A percentile compares a stretch with the other conserved stretches of the same genome.
These are phyloP conservation scores for Leptopilina drosophilae DNA, from an alignment of 2,888 invertebrate species.

Conservation along the genomic window DNA sequence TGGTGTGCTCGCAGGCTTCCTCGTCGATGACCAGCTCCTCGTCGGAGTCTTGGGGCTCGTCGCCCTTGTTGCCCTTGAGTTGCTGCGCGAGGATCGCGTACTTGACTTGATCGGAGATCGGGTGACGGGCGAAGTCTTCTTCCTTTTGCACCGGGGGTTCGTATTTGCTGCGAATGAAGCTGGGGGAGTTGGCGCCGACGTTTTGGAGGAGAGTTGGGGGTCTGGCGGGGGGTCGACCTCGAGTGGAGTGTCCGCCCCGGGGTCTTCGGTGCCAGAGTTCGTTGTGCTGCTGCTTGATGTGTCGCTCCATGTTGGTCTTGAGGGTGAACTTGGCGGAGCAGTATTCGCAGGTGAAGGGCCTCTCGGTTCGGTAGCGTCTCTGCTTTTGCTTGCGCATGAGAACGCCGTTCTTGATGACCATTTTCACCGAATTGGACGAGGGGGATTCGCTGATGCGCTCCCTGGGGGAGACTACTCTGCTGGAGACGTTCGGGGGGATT, in stretches of 20 bases:
- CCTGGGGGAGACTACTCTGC: conserved; percentile 44
- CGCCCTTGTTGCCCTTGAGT: conserved; percentile 79
- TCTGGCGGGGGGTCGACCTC: conserved; percentile 77
- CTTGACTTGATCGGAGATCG: conserved; percentile 84
- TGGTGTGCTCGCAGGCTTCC: conserved; percentile 72
- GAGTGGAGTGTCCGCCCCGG: conserved; percentile 79
- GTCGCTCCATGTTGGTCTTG: conserved; percentile 96
- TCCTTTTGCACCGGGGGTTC: not conserved
- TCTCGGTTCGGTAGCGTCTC: conserved; percentile 91
- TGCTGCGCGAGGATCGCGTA: conserved; percentile 89
- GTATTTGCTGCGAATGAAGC: not conserved
- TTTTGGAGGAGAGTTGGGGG: conserved; percentile 66
- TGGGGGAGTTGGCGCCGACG: conserved; percentile 47
- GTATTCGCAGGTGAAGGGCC: conserved; percentile 93
- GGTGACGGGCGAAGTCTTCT: conserved; percentile 50
- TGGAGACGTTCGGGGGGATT: conserved; percentile 54
- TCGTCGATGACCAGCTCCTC: conserved; percentile 85
- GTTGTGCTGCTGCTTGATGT: conserved; percentile 96
- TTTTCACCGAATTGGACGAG: conserved; percentile 84
- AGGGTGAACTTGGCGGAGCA: conserved; percentile 94
- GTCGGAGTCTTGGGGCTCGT: conserved; percentile 83
- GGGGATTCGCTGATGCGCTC: conserved; percentile 46
- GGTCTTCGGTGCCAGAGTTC: conserved; percentile 91
- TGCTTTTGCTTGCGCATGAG: conserved; percentile 95
- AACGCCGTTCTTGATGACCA: conserved; percentile 94